These are phyloP conservation scores for Odontocerum albicorne DNA, from an alignment of 2,888 invertebrate species.

Conservation along the genomic window DNA sequence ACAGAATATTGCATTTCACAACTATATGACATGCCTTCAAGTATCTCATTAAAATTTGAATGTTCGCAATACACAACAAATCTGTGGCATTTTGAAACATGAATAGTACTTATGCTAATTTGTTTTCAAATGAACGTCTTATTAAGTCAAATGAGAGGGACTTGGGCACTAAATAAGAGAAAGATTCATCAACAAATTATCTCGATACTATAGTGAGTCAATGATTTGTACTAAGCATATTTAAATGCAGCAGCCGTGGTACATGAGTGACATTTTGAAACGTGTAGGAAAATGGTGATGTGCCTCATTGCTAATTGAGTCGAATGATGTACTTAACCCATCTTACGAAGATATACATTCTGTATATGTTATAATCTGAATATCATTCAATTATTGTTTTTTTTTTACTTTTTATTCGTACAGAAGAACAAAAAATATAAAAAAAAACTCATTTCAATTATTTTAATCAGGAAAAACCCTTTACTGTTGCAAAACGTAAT, in stretches of 20 bases:
- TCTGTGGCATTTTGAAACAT: not conserved
- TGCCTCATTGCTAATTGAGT: slow-evolving; percentile 15
- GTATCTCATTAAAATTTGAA: too few species aligned
- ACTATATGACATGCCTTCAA: too few species aligned
- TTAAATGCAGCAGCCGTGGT: not conserved
- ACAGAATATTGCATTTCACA: too few species aligned
- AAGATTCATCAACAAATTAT: not conserved
- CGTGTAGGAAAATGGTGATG: slow-evolving; percentile 7
- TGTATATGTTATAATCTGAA: too few species aligned
- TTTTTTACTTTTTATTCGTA: too few species aligned
- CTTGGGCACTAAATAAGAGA: not conserved
- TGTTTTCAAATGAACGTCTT: not conserved
- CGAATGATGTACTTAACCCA: slow-evolving; percentile 10
- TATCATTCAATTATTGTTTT: too few species aligned
- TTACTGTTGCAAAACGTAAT: too few species aligned
- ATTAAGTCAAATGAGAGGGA: not conserved
- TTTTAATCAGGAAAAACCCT: too few species aligned
- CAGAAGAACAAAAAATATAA: too few species aligned
- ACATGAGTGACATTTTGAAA: slow-evolving; percentile 12
- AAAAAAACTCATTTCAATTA: too few species aligned
- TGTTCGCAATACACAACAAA: not conserved
- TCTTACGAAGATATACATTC: too few species aligned
- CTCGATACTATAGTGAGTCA: not conserved
- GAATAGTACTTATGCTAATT: not conserved
- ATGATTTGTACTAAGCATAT: slow-evolving; percentile 1